Percentiles rank a stretch among this genome's conserved stretches.
Conservation (phyloP, 2,113 vertebrate species). For the Ceratotherium simum region DNA sequence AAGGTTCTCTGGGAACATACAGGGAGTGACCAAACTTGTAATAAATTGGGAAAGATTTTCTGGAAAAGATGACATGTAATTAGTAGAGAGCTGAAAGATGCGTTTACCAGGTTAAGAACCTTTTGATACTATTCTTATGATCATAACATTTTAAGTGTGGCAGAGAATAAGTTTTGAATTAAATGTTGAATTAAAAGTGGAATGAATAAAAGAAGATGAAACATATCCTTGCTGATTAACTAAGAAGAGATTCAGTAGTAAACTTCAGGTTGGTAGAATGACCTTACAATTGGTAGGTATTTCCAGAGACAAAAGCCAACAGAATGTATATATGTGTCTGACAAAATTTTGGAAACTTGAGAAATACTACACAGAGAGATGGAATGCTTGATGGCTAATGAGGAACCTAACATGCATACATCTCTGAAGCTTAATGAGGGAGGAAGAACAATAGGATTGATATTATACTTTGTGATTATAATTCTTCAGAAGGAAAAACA, state of each 20-base stretch:
- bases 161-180: slow-evolving; percentile 36
- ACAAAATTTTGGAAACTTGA: slow-evolving; percentile 17
- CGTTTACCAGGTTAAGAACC: slow-evolving; percentile 27
- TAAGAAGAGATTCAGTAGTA: not conserved
- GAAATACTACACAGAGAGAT: not conserved
- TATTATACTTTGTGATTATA: slow-evolving; percentile 32
- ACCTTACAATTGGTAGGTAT: not conserved
- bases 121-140: not conserved
- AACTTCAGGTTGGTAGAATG: not conserved
- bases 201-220: slow-evolving; percentile 29
- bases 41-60: not conserved
- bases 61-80: not conserved
- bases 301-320: not conserved
- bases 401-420: not conserved
- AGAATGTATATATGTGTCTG: not conserved
- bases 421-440: not conserved
- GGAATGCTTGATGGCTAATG: not conserved
- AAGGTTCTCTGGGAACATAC: not conserved
- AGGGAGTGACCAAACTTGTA: not conserved
- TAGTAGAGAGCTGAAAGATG: slow-evolving; percentile 14
- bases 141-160: not conserved
- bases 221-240: not conserved
- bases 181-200: slow-evolving; percentile 43
- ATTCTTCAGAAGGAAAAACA: slow-evolving; percentile 35
- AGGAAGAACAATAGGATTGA: not conserved